phyloP scores from a whole-genome alignment of 2,113 vertebrate species.

The Platanista minor region DNA sequence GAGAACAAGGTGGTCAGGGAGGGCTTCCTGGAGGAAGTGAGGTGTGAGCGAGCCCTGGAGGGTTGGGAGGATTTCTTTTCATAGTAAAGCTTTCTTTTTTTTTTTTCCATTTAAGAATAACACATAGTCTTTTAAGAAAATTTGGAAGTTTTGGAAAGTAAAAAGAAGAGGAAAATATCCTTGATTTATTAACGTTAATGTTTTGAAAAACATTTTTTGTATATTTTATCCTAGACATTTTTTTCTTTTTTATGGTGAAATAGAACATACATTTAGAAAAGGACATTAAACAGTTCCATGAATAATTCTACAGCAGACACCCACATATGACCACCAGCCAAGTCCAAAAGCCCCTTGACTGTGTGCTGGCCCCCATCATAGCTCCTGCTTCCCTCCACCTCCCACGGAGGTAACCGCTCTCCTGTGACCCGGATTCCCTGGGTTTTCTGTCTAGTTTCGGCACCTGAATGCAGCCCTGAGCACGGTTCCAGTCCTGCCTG shows the following conservation, averaged over 20 bases:
- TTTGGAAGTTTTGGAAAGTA: background rate
- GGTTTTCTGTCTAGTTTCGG: background rate
- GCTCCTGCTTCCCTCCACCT: background rate
- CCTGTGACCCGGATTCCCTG: background rate
- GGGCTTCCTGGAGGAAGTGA: background rate
- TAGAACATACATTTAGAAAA: background rate
- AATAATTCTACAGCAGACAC: background rate
- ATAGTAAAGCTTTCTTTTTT: background rate
- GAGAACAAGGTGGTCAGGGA: background rate
- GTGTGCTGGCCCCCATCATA: background rate
- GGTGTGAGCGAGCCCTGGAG: background rate
- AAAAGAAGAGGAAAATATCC: background rate
- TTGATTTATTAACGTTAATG: background rate
- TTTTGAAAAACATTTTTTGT: background rate
- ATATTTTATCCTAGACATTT: background rate
- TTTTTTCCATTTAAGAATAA: background rate
- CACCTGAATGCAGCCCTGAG: background rate
- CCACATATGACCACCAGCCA: background rate
- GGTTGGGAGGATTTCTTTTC: background rate
- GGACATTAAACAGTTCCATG: background rate
- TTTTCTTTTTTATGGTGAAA: background rate
- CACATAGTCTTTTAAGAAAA: background rate
- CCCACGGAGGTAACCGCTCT: accelerated
- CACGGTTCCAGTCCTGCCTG: background rate
- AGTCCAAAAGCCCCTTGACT: background rate